phyloP scores from a whole-genome alignment of 2,113 vertebrate genomes.

The Plecotus auritus region DNA sequence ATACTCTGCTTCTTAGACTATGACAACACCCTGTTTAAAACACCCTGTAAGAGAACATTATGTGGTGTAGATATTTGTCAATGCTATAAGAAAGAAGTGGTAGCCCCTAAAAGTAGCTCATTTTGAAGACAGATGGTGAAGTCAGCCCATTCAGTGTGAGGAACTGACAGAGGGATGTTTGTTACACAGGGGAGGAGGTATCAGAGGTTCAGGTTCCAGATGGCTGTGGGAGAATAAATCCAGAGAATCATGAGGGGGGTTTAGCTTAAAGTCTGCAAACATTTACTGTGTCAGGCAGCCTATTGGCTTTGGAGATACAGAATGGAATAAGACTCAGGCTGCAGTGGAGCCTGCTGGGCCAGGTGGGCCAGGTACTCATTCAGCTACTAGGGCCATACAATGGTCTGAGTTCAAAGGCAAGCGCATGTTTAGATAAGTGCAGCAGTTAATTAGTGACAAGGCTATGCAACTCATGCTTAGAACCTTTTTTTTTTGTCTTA shows the following conservation, averaged over 20 bases:
- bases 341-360: no score
- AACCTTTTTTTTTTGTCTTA: neutral
- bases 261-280: neutral
- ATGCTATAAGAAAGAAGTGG: neutral
- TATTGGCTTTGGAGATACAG: neutral
- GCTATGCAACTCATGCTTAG: neutral
- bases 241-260: neutral
- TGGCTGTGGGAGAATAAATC: neutral
- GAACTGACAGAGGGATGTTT: neutral
- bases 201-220: neutral
- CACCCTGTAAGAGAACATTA: neutral
- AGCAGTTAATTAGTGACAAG: slow-evolving; percentile 6
- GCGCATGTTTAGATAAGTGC: neutral
- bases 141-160: neutral
- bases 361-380: neutral
- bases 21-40: neutral
- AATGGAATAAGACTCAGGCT: neutral
- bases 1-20: neutral
- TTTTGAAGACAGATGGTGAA: neutral
- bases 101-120: neutral
- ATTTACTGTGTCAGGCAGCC: neutral
- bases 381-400: neutral
- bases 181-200: neutral
- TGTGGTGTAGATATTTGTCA: no score
- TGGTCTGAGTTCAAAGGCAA: neutral